Evolutionary conservation across 2,113 vertebrate species (phyloP), one percentile per base, ranked within the genome.

Genomic region (Indri indri): DNA sequence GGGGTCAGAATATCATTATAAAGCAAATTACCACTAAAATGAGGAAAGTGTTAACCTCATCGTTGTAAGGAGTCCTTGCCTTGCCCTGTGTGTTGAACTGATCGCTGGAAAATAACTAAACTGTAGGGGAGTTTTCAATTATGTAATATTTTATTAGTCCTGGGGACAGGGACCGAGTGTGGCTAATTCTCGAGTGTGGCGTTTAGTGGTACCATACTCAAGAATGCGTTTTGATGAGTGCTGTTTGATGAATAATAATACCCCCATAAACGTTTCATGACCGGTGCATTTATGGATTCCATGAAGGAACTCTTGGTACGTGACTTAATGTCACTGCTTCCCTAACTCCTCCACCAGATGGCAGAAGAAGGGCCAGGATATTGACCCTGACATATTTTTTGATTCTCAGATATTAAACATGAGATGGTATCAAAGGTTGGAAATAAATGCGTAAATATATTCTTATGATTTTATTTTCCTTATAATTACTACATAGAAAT

Each of bases 311-410:
- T 71, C 42, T 45, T 63, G 32, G 30, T 27, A 6, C 25, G 14
- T 86, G 47, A 59, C 61, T 77, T 54, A 91, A 87, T 74, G 61
- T 54, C 10, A 34, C 16, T 47, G 30, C 32, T 96, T 97, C 57
- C 42, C 14, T 0, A 7, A 9, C 82, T 92, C 95, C 42, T 95
- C 98, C 98, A 98, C 97, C 97, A 98, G 98, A 85, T 97, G 98
- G 98, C 97, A 98, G 96, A 96, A 93, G 66, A 94, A 92, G 20
- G 86, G 52, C 65, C 86, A 68, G 79, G 34, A 59, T 59, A 59
- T 0, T 18, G 68, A 68, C 13, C 6, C 30, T n/a, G 47, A 89
- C 37, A 23, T 66, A 8, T 18, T 92, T 94, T 52, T 65, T 74
- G 4, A 77, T 84, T 95, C 77, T 74, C 54, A 70, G 32, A 50